A percentile compares a stretch with the other conserved stretches of the same genome.
phyloP scores from a whole-genome alignment of 1,140 invertebrate species.

The Rhagoletis pomonella region DNA sequence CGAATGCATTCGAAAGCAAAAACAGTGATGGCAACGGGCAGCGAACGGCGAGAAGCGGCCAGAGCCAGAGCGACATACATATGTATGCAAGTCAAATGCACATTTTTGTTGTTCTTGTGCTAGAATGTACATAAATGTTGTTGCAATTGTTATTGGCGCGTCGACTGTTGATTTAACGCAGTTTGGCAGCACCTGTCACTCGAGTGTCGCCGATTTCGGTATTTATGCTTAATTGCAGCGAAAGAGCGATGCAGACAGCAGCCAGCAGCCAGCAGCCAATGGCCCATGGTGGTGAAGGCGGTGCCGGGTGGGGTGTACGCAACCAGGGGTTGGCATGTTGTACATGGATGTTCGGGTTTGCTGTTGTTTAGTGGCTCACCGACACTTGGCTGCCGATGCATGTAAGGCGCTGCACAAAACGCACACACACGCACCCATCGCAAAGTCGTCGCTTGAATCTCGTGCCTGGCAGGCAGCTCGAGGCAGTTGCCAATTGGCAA shows the following conservation, averaged over 20 bases:
- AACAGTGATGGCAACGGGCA: background rate
- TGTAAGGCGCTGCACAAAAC: background rate
- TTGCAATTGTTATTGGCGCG: constrained; percentile 41
- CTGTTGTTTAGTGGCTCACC: background rate
- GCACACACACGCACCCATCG: background rate
- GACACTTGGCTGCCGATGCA: background rate
- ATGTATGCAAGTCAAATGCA: background rate
- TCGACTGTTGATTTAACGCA: constrained; percentile 51
- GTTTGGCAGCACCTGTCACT: constrained; percentile 56
- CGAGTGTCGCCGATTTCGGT: constrained; percentile 32
- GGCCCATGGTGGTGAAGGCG: too few relatives aligned
- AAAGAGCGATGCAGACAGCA: background rate
- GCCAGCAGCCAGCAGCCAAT: background rate
- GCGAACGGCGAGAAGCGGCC: background rate
- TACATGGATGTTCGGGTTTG: background rate
- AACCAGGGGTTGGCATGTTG: background rate
- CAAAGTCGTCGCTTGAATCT: background rate
- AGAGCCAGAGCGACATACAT: background rate
- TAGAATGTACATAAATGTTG: constrained; percentile 7
- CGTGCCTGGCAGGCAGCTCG: background rate
- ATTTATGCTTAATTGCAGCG: constrained; percentile 53
- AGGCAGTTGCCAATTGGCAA: constrained; percentile 26
- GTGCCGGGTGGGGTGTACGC: background rate
- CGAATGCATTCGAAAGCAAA: background rate
- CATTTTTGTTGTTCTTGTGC: background rate